Base-by-base conservation (phyloP, 2,797 vertebrate species). In the Sebastes itinus region DNA sequence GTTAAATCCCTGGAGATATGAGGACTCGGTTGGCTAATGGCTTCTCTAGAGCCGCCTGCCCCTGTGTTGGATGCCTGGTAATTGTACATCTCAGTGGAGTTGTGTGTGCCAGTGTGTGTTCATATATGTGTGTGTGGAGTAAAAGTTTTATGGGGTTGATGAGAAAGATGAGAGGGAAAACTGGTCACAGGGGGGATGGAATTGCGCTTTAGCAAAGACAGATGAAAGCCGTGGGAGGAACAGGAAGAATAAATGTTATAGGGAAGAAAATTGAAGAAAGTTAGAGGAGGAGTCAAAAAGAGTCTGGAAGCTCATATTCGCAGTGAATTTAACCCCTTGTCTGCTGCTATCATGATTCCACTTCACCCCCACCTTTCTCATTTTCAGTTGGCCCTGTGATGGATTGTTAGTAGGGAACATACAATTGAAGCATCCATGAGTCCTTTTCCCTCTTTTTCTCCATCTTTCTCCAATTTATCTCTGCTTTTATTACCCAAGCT, bases 21-120 rank as follows among this genome's bases (percentile, higher is more conserved):
- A 81, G 33, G 80, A 77, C 78, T 87, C 11, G 3, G 66, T 84
- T 68, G 61, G 74, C 72, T 90, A 87, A 89, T 89, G 63, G 82
- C 73, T 82, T 86, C 71, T 81, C 62, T 72, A 60, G 76, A 87
- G 66, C 30, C 9, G 28, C 22, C 74, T 66, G 72, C 77, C 27
- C 4, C 16, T 46, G 59, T 80, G 65, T 82, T 69, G 71, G 68
- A 71, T 74, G 74, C 76, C 72, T 81, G 75, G 65, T 80, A 81
- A 89, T 87, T 89, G 73, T 80, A n/a, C 82, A 64, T 87, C 78
- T 83, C 75, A 14, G 59, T 52, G 74, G 28, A 76, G 23, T 10
- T 67, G 33, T 75, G 66, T 63, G 59, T 66, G 65, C 14, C 32
- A 65, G 38, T 63, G 56, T 75, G 63, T 64, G 54, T 68, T 66